Conservation (phyloP, 2,113 vertebrate species). For the Crotalus viridis region DNA sequence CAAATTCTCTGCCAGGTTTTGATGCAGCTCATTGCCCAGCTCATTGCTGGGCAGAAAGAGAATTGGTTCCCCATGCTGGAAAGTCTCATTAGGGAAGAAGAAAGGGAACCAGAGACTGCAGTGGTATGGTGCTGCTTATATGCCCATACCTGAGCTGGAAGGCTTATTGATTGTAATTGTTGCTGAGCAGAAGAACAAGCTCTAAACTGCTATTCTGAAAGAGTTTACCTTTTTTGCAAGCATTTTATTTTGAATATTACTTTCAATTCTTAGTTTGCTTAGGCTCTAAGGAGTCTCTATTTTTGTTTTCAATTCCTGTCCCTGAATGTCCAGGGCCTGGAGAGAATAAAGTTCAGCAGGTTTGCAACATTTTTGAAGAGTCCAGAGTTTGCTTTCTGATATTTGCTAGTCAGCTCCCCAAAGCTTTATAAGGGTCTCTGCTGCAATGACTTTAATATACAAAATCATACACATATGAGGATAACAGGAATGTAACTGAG, state of each 20-base stretch:
- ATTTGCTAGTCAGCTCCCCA: not conserved
- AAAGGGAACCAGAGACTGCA: not conserved
- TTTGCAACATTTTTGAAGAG: not conserved
- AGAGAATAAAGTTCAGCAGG: not conserved
- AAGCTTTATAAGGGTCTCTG: not conserved
- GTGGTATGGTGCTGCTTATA: not conserved
- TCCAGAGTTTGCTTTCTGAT: not conserved
- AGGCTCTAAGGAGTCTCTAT: not conserved
- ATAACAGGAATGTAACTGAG: not conserved
- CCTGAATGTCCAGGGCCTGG: not conserved
- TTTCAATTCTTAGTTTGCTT: not conserved
- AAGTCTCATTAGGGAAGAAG: not conserved
- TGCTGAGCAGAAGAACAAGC: not conserved
- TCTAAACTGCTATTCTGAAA: not conserved
- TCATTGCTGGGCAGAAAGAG: not conserved
- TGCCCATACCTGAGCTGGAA: not conserved
- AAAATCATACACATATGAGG: not conserved
- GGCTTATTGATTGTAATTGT: not conserved
- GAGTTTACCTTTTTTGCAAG: not conserved
- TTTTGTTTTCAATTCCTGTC: not conserved
- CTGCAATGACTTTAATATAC: not conserved
- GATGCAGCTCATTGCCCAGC: not conserved
- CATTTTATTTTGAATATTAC: not conserved
- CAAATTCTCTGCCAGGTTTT: not conserved
- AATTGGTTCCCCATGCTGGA: not conserved